Percentiles rank a stretch among this genome's conserved stretches.
Conservation (phyloP, 2,888 invertebrate species). For the Chrysolina haemoptera region DNA sequence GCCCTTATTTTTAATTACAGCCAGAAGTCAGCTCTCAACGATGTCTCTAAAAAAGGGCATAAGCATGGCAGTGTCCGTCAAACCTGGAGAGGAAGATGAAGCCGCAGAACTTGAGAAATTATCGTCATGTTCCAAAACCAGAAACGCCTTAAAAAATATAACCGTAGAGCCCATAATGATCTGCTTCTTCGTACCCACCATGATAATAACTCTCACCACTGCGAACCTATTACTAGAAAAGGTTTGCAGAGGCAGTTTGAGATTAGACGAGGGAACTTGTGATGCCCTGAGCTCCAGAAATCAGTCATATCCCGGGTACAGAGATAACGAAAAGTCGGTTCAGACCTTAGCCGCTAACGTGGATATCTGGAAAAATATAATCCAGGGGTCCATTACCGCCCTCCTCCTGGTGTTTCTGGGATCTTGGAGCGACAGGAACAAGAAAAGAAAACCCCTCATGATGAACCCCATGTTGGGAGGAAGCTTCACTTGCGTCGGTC, state of each 20-base stretch:
- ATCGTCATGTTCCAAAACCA: conserved; percentile 51
- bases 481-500: conserved; percentile 70
- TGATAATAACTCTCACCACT: conserved; percentile 79
- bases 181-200: conserved; percentile 75
- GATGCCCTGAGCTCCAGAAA: conserved; percentile 81
- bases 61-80: conserved; percentile 63
- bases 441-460: conserved; percentile 74
- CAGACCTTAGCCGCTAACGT: conserved; percentile 64
- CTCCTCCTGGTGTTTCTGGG: conserved; percentile 73
- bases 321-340: conserved; percentile 69
- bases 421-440: conserved; percentile 75
- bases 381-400: conserved; percentile 69
- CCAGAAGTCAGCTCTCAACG: not conserved
- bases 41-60: conserved; percentile 64
- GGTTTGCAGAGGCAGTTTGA: conserved; percentile 68
- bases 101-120: conserved; percentile 34
- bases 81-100: conserved; percentile 48
- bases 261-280: conserved; percentile 77
- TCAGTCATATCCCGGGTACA: conserved; percentile 75
- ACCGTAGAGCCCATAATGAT: conserved; percentile 81
- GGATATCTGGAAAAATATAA: conserved; percentile 73
- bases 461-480: conserved; percentile 74
- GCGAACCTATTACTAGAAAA: conserved; percentile 78
- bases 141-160: conserved; percentile 74
- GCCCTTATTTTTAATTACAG: conserved; percentile 51